These are phyloP conservation scores for Sminthopsis crassicaudata DNA, from an alignment of 2,113 vertebrate species.

Conservation along the genomic window DNA sequence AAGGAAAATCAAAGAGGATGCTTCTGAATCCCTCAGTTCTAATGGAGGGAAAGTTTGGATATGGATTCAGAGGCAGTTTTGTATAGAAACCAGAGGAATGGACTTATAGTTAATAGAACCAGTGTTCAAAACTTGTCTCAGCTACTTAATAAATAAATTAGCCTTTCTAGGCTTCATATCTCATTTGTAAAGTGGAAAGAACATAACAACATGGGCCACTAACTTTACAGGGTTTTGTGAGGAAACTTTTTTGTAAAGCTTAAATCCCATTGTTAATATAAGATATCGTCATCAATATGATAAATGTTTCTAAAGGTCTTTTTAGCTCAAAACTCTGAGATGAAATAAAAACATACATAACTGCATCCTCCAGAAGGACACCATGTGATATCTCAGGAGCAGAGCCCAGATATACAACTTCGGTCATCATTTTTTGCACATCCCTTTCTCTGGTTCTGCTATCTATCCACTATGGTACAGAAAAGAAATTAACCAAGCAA, in stretches of 20 bases:
- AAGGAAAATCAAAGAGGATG: not conserved
- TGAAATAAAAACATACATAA: not conserved
- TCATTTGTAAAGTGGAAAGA: not conserved
- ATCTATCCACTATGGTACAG: not conserved
- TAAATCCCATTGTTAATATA: no score
- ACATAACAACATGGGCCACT: not conserved
- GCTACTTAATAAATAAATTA: not conserved
- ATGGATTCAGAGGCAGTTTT: not conserved
- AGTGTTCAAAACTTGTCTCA: not conserved
- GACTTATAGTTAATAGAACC: not conserved
- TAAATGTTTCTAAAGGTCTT: not conserved
- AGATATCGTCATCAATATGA: not conserved
- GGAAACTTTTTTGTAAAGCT: not conserved
- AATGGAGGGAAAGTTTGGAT: not conserved
- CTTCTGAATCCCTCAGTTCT: not conserved
- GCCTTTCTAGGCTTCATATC: not conserved
- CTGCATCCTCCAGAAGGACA: not conserved
- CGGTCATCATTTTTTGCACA: not conserved
- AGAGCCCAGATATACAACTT: not conserved
- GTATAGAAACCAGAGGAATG: not conserved
- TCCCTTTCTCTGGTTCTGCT: not conserved
- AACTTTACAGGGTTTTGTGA: not conserved
- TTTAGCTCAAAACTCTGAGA: not conserved
- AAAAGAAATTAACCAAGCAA: conserved; percentile 3
- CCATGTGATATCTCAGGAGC: not conserved